phyloP scores from a whole-genome alignment of 2,113 vertebrate genomes.

The Oxyruncus cristatus region DNA sequence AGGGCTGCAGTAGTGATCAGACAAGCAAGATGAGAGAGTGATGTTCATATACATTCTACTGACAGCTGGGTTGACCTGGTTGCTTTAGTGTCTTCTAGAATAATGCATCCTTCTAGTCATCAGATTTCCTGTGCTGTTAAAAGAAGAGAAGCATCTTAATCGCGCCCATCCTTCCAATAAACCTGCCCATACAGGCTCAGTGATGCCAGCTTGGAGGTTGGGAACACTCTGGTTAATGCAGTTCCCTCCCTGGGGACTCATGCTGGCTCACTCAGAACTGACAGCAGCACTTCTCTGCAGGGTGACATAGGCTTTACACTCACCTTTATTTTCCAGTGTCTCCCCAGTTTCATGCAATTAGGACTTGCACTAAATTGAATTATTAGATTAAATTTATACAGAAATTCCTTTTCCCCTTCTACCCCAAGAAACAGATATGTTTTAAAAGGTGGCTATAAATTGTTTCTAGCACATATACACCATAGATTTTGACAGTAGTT shows the following conservation, averaged over 20 bases:
- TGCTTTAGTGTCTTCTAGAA: not conserved
- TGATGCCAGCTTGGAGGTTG: not conserved
- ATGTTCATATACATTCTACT: not conserved
- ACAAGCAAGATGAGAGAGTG: not conserved
- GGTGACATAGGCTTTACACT: not conserved
- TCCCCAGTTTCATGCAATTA: not conserved
- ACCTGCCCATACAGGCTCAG: not conserved
- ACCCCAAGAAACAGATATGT: not conserved
- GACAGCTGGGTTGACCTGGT: rapidly evolving
- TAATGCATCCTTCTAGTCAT: not conserved
- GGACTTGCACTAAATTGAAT: not conserved
- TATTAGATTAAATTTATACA: not conserved
- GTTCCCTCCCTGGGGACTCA: not conserved
- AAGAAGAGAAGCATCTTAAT: not conserved
- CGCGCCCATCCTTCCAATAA: not conserved
- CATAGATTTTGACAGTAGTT: not conserved
- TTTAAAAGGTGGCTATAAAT: not conserved
- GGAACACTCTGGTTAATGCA: not conserved
- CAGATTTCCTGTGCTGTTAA: not conserved
- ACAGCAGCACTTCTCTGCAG: not conserved
- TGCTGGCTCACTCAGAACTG: not conserved
- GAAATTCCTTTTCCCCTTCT: not conserved
- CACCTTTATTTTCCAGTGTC: not conserved
- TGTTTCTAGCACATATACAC: not conserved
- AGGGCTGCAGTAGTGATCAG: not conserved